Evolutionary conservation across 2,113 vertebrate genomes (phyloP).

Genomic region (Phaethon lepturus): DNA sequence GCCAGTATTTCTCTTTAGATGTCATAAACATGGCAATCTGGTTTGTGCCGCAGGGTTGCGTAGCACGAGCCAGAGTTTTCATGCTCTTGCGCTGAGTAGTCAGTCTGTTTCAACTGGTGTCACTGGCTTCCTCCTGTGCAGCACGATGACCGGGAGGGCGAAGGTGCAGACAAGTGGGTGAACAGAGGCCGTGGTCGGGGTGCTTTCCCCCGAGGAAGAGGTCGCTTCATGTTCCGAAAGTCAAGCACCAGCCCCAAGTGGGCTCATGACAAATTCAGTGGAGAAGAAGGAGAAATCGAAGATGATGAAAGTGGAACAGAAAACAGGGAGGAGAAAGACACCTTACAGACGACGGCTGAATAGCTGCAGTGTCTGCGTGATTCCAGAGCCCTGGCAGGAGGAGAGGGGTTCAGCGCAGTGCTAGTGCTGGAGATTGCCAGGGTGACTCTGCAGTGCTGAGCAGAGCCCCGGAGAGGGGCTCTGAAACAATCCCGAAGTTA

Average conservation of each 20-base stretch:
- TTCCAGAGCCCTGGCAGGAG: constrained; percentile 35
- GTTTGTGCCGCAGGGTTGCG: not conserved
- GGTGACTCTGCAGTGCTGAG: constrained; percentile 16
- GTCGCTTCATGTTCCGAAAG: constrained; percentile 92
- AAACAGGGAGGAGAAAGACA: constrained; percentile 82
- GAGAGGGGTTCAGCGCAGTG: not conserved
- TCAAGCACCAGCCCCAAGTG: constrained; percentile 88
- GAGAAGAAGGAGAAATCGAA: constrained; percentile 84
- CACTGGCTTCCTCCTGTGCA: constrained; percentile 46
- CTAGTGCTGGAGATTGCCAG: constrained; percentile 38
- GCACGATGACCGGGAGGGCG: constrained; percentile 90
- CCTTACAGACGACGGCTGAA: constrained; percentile 69
- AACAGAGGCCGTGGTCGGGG: constrained; percentile 84
- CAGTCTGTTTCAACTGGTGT: not conserved
- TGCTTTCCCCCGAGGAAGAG: constrained; percentile 81
- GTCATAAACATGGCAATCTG: fast-evolving
- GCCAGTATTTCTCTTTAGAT: not conserved
- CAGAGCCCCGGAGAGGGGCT: constrained; percentile 40
- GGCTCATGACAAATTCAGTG: constrained; percentile 91
- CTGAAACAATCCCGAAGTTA: not conserved
- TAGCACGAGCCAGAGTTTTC: too few species aligned
- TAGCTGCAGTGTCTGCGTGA: not conserved
- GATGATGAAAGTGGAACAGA: constrained; percentile 84
- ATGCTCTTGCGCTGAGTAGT: fast-evolving
- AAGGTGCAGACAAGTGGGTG: constrained; percentile 85